Evolutionary conservation across 2,888 invertebrate species (phyloP), one percentile per base, ranked within the genome.

Genomic region (Ellobium chinense): DNA sequence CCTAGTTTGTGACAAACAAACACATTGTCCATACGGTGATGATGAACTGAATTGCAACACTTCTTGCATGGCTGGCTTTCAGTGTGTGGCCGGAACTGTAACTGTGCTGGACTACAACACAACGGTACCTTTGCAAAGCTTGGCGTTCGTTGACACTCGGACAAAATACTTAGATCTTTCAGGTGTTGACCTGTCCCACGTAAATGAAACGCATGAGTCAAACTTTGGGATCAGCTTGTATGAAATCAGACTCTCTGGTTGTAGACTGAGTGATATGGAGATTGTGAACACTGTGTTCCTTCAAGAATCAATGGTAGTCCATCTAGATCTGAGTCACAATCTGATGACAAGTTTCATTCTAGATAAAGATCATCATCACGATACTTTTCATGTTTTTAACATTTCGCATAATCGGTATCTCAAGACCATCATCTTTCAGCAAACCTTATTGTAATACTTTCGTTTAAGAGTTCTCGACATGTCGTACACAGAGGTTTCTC

Each of bases 41-140:
- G 87, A 87, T 69, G 87, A 87, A 74, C 29, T 75, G 7, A 29
- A 78, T 46, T 87, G 87, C 66, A 24, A 82, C 34, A 4, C 60
- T 2, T 39, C 31, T 0, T 87, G 85, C 66, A 83, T 84, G 9
- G 21, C 21, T 5, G 68, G 58, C 9, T 85, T 85, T 73, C 2
- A 12, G 2, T 86, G 85, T 60, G 27, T 76, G 7, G 85, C 83
- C 3, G 65, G 78, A 12, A 63, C 74, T 1, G 68, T 76, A 9
- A 46, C 66, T 29, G 86, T 85, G 66, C 29, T 1, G 3, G 37
- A 36, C 1, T n/a, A n/a, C 18, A 39, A 63, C 24, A 37, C 46
- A 9, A 58, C 46, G 1, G 31, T 18, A 1, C 39, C 39, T 3
- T 54, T 65, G 18, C 34, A 14, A 9, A 46, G 46, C n/a, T 39